Base-by-base conservation (phyloP, 1,140 invertebrate genomes). In the Alviniconcha marisindica region DNA sequence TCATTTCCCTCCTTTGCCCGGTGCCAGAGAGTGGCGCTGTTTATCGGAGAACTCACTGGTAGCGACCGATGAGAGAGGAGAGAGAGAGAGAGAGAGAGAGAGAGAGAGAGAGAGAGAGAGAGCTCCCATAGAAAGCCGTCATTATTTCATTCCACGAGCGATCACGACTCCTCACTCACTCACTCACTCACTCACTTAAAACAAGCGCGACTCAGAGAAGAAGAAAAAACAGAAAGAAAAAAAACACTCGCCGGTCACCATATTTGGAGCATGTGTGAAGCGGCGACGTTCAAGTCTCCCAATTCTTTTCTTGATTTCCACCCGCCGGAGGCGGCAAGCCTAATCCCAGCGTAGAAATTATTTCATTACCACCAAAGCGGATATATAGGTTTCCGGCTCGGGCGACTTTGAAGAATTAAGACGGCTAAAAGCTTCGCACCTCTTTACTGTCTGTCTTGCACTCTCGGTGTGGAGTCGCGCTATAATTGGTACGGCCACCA, bases 401-500 rank as follows among this genome's bases (percentile, higher is more conserved):
- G 7, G 60, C 60, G 24, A 63, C 10, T 63, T n/a, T 63, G 24
- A 63, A 63, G 60, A 63, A n/a, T 14, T 10, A 63, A 63, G 60
- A 63, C 28, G 60, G 60, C 60, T 63, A 63, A 63, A 63, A 63
- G 60, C 60, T 63, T 63, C 60, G 24, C 60, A 63, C 60, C 60
- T n/a, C 60, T 14, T 63, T 24, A 14, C 51, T 24, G 51, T 54
- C 51, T 14, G 51, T 54, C 12, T 54, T 12, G 51, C 10, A 54
- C 12, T 54, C 51, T 14, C 10, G 24, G 3, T 28, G 7, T 12
- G 31, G 69, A 1, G 1, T n/a, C n/a, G n/a, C n/a, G n/a, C n/a
- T n/a, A n/a, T n/a, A n/a, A n/a, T n/a, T n/a, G n/a, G n/a, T n/a
- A n/a, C n/a, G n/a, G n/a, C n/a, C n/a, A n/a, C n/a, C n/a, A n/a